Base-by-base conservation (phyloP, 92 coral and sea anemone genomes). In the Heliopora coerulea region DNA sequence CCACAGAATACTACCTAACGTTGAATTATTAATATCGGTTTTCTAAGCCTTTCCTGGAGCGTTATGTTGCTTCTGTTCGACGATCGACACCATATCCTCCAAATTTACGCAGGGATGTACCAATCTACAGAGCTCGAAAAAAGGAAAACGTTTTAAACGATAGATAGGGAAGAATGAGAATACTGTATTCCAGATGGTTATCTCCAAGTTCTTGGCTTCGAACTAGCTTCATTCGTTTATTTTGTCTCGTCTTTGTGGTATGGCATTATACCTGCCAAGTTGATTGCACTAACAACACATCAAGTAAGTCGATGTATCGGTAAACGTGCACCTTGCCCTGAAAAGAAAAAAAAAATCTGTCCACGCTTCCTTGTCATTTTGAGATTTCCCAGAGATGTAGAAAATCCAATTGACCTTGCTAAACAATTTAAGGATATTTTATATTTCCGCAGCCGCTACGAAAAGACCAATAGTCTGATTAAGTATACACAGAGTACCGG, bases 1-100 rank as follows among this genome's bases (percentile, higher is more conserved):
- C 49, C 13, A 60, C 23, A 29, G 33, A 17, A 60, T 26, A 13
- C 39, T 30, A 29, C 46, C 30, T 2, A 6, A 32, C 25, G 46
- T 34, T 63, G 70, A 63, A 63, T 63, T 37, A 63, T 63, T 63
- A 28, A 63, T 63, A 63, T 39, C 28, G 39, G 48, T 34, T 41
- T 46, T 27, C 32, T 19, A 39, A 33, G 32, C 27, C 56, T 27
- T 29, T 17, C 56, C n/a, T n/a, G n/a, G n/a, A n/a, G n/a, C n/a
- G n/a, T n/a, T n/a, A n/a, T n/a, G n/a, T n/a, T 39, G 29, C 21
- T 25, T 52, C 26, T 65, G 21, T 37, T 37, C 4, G 11, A 37
- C 6, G 11, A 37, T 37, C 42, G 4, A 4, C 42, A 37, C 11
- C 42, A 37, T 4, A 37, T 37, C 11, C 42, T 3, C 52, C 2